Evolutionary conservation across 2,888 invertebrate genomes (phyloP).

Genomic region (Philereme vetulata): DNA sequence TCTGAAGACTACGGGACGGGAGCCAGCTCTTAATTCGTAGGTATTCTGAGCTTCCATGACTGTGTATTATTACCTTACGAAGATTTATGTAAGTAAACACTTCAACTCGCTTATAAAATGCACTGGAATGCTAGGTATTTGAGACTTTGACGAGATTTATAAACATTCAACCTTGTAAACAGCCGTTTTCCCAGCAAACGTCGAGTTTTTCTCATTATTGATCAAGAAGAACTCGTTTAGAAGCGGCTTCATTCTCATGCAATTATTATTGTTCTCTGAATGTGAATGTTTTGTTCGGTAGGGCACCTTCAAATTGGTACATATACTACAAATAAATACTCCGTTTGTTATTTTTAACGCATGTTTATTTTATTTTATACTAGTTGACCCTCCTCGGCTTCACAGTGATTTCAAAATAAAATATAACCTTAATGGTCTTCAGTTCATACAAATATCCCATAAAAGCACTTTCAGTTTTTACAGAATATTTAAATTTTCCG

Average conservation of each 20-base stretch:
- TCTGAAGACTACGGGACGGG: not conserved
- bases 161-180: not conserved
- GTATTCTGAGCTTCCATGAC: no score
- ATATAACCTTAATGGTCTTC: no score
- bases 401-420: no score
- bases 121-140: not conserved
- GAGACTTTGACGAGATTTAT: not conserved
- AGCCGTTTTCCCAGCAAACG: constrained; percentile 20
- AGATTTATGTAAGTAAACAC: no score
- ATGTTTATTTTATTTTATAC: not conserved
- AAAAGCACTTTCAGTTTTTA: no score
- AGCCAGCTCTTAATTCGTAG: not conserved
- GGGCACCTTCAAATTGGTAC: constrained; percentile 6
- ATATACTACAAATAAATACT: not conserved
- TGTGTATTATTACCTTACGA: no score
- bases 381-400: no score
- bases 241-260: constrained; percentile 22
- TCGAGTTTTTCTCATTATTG: constrained; percentile 15
- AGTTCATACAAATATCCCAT: no score
- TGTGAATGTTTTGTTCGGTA: constrained; percentile 17
- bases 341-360: not conserved
- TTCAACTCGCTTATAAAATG: not conserved
- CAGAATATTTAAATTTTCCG: no score
- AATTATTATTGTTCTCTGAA: constrained; percentile 21
- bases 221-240: constrained; percentile 4